These are phyloP conservation scores for Cataglyphis hispanica DNA, from an alignment of 1,140 invertebrate species.

Conservation along the genomic window DNA sequence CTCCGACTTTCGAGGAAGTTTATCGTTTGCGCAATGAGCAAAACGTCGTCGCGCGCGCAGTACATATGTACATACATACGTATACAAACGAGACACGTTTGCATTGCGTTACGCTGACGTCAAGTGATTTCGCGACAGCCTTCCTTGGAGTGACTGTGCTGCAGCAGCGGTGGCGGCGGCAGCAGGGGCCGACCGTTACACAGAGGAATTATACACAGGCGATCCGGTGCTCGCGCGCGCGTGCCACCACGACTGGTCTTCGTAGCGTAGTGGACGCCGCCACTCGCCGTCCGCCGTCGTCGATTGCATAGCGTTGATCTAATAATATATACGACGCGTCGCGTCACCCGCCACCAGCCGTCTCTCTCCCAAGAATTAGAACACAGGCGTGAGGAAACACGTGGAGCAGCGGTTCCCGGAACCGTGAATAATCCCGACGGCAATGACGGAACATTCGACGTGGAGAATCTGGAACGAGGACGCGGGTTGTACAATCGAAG, in stretches of 20 bases:
- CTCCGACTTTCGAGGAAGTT: slow-evolving; percentile 42
- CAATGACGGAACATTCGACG: slow-evolving; percentile 10
- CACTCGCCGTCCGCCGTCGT: slow-evolving; percentile 62
- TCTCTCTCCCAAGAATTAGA: background rate
- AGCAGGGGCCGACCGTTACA: slow-evolving; percentile 37
- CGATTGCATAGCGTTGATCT: slow-evolving; percentile 70
- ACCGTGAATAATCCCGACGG: slow-evolving; percentile 1
- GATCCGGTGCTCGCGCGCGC: slow-evolving; percentile 48
- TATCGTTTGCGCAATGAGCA: slow-evolving; percentile 58
- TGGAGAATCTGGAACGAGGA: background rate
- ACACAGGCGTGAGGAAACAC: slow-evolving; percentile 14
- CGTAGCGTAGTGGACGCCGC: slow-evolving; percentile 61
- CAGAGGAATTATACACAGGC: slow-evolving; percentile 8
- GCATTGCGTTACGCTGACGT: slow-evolving; percentile 75
- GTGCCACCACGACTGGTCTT: slow-evolving; percentile 36
- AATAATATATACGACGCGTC: slow-evolving; percentile 63
- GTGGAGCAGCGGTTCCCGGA: slow-evolving; percentile 38
- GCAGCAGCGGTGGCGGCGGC: slow-evolving; percentile 5
- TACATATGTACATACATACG: background rate
- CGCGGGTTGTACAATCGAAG: background rate
- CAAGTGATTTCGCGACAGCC: slow-evolving; percentile 62
- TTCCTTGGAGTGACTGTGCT: slow-evolving; percentile 11
- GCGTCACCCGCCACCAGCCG: slow-evolving; percentile 24
- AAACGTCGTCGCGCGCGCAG: slow-evolving; percentile 27
- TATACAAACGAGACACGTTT: slow-evolving; percentile 37